A percentile compares a stretch with the other conserved stretches of the same genome.
Conservation (phyloP, 2,888 invertebrate species). For the Scaeva pyrastri region DNA sequence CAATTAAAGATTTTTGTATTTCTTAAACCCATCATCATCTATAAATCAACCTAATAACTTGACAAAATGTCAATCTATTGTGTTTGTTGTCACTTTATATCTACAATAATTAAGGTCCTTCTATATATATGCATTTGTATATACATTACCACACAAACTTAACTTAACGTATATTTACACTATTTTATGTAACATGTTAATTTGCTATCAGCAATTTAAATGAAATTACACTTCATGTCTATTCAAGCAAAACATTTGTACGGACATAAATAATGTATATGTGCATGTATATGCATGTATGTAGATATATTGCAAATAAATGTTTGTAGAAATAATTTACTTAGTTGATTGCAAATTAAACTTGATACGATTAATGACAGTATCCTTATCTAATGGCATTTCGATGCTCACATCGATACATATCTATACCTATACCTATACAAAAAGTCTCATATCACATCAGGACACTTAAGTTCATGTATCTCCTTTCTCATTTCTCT, state of each 20-base stretch:
- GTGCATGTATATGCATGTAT: neutral
- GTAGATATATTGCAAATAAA: slow-evolving; percentile 12
- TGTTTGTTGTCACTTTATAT: neutral
- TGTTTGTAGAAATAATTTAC: slow-evolving; percentile 67
- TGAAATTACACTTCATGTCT: slow-evolving; percentile 60
- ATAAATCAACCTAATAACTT: slow-evolving; percentile 15
- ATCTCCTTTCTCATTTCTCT: slow-evolving; percentile 25
- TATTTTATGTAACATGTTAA: slow-evolving; percentile 63
- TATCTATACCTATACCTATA: neutral
- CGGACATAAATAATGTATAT: neutral
- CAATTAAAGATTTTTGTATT: neutral
- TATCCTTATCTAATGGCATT: slow-evolving; percentile 74
- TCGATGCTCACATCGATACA: slow-evolving; percentile 49
- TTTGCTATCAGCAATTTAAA: slow-evolving; percentile 71
- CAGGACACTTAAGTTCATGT: slow-evolving; percentile 29
- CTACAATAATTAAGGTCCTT: neutral
- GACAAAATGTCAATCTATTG: slow-evolving; percentile 18
- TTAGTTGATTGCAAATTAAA: slow-evolving; percentile 75
- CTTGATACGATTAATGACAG: slow-evolving; percentile 71
- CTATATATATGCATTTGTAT: neutral
- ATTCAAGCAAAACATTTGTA: slow-evolving; percentile 29
- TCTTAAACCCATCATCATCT: neutral
- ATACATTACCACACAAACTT: too few relatives aligned
- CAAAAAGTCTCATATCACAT: slow-evolving; percentile 34
- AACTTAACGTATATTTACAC: slow-evolving; percentile 13